phyloP scores from a whole-genome alignment of 2,888 invertebrate genomes.

The Stenichneumon culpator region DNA sequence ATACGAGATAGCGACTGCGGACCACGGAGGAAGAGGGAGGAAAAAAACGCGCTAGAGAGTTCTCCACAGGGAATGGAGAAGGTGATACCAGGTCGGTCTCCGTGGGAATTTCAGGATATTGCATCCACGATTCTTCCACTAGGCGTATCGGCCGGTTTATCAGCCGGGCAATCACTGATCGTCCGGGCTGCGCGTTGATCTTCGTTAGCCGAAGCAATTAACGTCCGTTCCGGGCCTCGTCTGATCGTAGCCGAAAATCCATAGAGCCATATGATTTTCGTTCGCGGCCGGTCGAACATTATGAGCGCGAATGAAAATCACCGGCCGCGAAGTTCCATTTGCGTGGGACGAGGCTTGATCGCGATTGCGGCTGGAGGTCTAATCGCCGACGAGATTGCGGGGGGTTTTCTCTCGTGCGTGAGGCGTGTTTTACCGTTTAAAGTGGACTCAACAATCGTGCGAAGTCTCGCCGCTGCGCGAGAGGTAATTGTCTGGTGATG shows the following conservation, averaged over 20 bases:
- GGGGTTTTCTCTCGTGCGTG: not conserved
- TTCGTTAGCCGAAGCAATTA: conserved; percentile 29
- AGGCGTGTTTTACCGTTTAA: not conserved
- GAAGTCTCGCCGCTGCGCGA: conserved; percentile 4
- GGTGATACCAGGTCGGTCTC: conserved; percentile 16
- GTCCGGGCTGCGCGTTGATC: conserved; percentile 8
- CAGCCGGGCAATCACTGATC: conserved; percentile 7
- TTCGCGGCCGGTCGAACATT: not conserved
- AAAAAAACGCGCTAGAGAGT: conserved; percentile 1
- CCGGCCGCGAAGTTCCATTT: conserved; percentile 15
- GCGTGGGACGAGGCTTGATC: conserved; percentile 11
- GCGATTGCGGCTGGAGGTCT: conserved; percentile 23
- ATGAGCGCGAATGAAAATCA: not conserved
- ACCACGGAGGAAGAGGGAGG: conserved; percentile 6
- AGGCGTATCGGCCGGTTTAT: not conserved
- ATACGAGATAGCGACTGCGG: conserved; percentile 40
- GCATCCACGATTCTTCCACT: conserved; percentile 17
- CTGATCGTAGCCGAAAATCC: not conserved
- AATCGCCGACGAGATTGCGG: conserved; percentile 2
- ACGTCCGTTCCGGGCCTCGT: not conserved
- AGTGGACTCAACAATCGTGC: not conserved
- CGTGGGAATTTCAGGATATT: conserved; percentile 33
- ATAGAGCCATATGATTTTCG: conserved; percentile 19
- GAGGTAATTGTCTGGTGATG: not conserved
- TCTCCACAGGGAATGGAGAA: conserved; percentile 31